A percentile compares a stretch with the other conserved stretches of the same genome.
Evolutionary conservation across 1,140 invertebrate species (phyloP).

Genomic region (Oryzaephilus surinamensis): DNA sequence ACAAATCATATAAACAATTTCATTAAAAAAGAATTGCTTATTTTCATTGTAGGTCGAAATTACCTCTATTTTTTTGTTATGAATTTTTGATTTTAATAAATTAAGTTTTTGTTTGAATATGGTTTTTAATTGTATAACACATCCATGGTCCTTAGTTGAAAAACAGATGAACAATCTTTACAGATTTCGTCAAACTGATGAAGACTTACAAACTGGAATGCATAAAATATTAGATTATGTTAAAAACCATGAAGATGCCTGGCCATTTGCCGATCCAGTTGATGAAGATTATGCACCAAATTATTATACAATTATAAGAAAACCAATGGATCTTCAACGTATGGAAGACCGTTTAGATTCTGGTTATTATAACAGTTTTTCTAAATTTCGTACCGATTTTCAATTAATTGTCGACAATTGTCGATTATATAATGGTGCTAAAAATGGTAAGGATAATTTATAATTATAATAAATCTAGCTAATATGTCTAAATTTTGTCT

Average conservation of each 20-base stretch:
- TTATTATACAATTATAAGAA: conserved; percentile 64
- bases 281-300: conserved; percentile 85
- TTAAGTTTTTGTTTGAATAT: neutral
- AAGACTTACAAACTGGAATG: conserved; percentile 77
- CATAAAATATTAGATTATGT: conserved; percentile 78
- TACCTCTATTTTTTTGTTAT: too few relatives aligned
- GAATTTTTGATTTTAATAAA: too few relatives aligned
- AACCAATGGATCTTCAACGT: conserved; percentile 77
- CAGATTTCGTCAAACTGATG: conserved; percentile 66
- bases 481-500: conserved; percentile 21
- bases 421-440: conserved; percentile 78
- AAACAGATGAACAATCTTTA: too few relatives aligned
- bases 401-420: conserved; percentile 86
- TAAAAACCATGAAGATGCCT: conserved; percentile 78
- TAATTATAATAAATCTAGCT: neutral
- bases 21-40: too few relatives aligned
- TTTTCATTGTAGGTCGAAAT: too few relatives aligned
- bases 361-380: conserved; percentile 65
- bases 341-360: conserved; percentile 81
- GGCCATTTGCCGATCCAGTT: conserved; percentile 85
- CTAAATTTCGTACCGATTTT: conserved; percentile 78
- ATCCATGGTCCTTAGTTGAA: too few relatives aligned
- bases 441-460: conserved; percentile 60
- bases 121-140: neutral
- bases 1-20: too few relatives aligned